Evolutionary conservation across 2,888 invertebrate species (phyloP).

Genomic region (Microdon myrmicae): DNA sequence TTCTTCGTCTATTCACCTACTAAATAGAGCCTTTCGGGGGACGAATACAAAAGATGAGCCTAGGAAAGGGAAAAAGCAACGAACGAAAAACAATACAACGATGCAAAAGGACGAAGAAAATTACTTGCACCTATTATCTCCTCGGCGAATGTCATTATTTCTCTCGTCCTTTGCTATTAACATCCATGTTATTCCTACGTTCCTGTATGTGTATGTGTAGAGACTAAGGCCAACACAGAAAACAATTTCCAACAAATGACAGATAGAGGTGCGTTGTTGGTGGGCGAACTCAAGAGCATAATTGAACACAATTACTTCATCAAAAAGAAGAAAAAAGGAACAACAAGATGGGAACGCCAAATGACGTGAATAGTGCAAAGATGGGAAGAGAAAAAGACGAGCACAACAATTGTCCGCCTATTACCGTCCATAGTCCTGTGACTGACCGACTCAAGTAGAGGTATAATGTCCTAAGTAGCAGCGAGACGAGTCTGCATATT

Average conservation of each 20-base stretch:
- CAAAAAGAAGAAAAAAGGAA: neutral
- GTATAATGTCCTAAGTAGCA: neutral
- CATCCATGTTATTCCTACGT: neutral
- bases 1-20: no score
- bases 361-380: no score
- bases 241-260: conserved; percentile 17
- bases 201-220: neutral
- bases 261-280: conserved; percentile 9
- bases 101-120: no score
- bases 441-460: conserved; percentile 1
- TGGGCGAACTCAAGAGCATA: conserved; percentile 21
- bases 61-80: neutral
- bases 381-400: neutral
- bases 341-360: neutral
- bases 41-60: conserved; percentile 1
- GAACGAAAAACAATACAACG: conserved; percentile 5
- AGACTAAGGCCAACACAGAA: no score
- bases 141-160: conserved; percentile 18
- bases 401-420: conserved; percentile 7
- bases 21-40: no score
- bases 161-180: neutral
- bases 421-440: conserved; percentile 8
- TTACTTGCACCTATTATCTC: conserved; percentile 17
- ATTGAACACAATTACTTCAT: conserved; percentile 22
- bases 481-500: conserved; percentile 6